Conservation (phyloP, 53 echinoderm and acorn worm species). For the Patiria pectinifera region DNA sequence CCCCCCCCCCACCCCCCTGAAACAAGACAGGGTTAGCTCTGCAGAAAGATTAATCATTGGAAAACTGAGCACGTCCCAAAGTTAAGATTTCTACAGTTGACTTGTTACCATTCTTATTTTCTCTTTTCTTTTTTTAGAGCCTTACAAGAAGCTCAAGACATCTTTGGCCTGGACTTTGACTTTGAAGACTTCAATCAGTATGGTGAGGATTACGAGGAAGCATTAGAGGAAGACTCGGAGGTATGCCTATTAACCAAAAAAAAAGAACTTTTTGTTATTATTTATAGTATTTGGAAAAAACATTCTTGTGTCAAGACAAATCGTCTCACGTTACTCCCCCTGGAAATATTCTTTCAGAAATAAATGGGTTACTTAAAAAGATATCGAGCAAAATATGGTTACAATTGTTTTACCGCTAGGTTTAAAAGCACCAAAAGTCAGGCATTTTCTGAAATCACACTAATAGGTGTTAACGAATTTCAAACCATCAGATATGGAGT, state of each 20-base stretch:
- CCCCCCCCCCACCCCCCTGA: not conserved
- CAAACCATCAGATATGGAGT: too few relatives aligned
- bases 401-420: too few relatives aligned
- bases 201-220: slow-evolving; percentile 82
- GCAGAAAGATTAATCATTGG: not conserved
- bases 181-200: slow-evolving; percentile 92
- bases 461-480: too few relatives aligned
- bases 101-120: not conserved
- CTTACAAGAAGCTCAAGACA: slow-evolving; percentile 96
- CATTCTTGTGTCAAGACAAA: too few relatives aligned
- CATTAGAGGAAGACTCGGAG: slow-evolving; percentile 80
- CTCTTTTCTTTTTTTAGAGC: slow-evolving; percentile 79
- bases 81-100: not conserved
- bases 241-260: not conserved
- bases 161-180: slow-evolving; percentile 98
- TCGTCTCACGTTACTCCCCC: too few relatives aligned
- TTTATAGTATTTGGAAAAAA: not conserved
- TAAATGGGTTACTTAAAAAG: too few relatives aligned
- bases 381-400: too few relatives aligned
- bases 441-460: too few relatives aligned
- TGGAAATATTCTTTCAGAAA: too few relatives aligned
- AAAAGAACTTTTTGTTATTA: not conserved
- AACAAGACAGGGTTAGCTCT: not conserved
- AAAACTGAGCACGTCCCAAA: too few relatives aligned
- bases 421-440: too few relatives aligned